A percentile compares a stretch with the other conserved stretches of the same genome.
These are phyloP conservation scores for Rhipidura dahli DNA, from an alignment of 2,113 vertebrate species.

Conservation along the genomic window DNA sequence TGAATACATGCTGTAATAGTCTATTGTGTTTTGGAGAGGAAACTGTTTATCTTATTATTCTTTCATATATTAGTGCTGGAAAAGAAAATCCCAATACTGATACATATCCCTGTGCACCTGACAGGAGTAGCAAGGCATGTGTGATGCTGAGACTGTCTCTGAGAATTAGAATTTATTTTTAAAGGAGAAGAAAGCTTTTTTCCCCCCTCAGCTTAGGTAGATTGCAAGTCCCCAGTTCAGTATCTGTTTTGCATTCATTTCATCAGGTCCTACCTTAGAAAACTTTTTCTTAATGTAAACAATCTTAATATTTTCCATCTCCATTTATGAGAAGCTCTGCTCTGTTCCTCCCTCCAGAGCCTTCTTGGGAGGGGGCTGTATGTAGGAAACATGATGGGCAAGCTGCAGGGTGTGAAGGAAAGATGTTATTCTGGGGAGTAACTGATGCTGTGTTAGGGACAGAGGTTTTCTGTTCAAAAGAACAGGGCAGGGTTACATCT, in stretches of 20 bases:
- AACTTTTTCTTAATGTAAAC: not conserved
- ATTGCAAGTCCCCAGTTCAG: not conserved
- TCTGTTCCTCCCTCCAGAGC: not conserved
- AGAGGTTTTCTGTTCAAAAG: not conserved
- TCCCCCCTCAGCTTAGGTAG: not conserved
- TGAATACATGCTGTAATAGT: not conserved
- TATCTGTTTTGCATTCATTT: not conserved
- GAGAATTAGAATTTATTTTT: not conserved
- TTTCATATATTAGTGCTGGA: not conserved
- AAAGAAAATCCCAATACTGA: not conserved
- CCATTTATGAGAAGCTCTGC: not conserved
- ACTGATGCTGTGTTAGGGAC: not conserved
- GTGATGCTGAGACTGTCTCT: not conserved
- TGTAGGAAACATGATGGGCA: not conserved
- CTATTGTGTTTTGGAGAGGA: not conserved
- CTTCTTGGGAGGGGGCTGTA: not conserved
- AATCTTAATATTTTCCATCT: not conserved
- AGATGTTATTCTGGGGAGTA: not conserved
- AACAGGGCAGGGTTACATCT: not conserved
- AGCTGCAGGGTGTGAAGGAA: not conserved
- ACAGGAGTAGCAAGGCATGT: not conserved
- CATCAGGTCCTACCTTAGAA: not conserved
- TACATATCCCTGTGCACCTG: not conserved
- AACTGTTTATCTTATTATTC: not conserved
- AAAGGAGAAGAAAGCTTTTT: not conserved